Conservation (phyloP, 2,888 invertebrate genomes). For the Metellina segmentata region DNA sequence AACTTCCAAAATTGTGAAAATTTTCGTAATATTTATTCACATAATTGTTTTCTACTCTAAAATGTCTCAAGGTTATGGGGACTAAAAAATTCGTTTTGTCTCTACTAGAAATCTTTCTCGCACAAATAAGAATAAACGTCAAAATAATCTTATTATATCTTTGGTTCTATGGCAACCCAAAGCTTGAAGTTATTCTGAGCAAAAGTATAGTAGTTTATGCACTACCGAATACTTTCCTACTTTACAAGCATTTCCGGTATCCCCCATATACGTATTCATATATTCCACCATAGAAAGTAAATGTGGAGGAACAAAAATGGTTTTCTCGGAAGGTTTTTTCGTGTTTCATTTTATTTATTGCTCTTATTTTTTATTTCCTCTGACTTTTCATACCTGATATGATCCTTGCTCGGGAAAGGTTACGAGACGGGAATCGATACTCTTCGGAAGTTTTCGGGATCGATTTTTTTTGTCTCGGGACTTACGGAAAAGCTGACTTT, state of each 20-base stretch:
- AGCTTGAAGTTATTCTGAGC: background rate
- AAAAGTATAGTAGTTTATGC: conserved; percentile 51
- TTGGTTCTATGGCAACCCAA: background rate
- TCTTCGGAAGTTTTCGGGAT: conserved; percentile 19
- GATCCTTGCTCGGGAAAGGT: conserved; percentile 33
- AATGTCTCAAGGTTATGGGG: background rate
- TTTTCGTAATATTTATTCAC: background rate
- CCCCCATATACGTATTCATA: conserved; percentile 38
- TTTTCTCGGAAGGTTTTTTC: conserved; percentile 20
- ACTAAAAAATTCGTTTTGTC: background rate
- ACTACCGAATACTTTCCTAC: conserved; percentile 21
- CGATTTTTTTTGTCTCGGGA: conserved; percentile 47
- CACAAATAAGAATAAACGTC: background rate
- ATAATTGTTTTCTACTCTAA: background rate
- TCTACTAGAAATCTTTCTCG: background rate
- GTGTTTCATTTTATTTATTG: background rate
- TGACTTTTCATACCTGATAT: conserved; percentile 45
- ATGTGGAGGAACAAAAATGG: conserved; percentile 18
- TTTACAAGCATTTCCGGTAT: conserved; percentile 22
- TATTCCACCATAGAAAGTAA: conserved; percentile 12
- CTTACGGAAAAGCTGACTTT: conserved; percentile 40
- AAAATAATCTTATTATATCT: conserved; percentile 16
- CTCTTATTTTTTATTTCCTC: conserved; percentile 8
- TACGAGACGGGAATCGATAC: conserved; percentile 39
- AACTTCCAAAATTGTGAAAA: background rate